Evolutionary conservation across 2,888 invertebrate genomes (phyloP).

Genomic region (Caenorhabditis afra): DNA sequence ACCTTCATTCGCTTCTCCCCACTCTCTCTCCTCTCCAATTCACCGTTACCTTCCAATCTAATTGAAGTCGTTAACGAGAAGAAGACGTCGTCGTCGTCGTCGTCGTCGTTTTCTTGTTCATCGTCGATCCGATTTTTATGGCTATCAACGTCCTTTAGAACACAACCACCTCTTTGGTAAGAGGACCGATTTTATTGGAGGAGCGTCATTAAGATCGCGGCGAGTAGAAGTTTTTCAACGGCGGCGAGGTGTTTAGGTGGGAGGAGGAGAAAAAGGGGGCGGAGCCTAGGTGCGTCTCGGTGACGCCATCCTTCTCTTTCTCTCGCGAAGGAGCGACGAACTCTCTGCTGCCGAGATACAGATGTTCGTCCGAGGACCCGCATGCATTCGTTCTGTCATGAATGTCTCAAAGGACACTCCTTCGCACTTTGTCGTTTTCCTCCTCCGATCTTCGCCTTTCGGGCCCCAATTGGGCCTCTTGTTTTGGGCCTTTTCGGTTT

Average conservation of each 20-base stretch:
- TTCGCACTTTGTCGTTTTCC: too few species aligned
- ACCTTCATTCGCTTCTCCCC: not conserved
- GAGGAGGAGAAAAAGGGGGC: not conserved
- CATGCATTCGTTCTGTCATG: too few species aligned
- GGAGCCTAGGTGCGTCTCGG: not conserved
- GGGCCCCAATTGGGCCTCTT: too few species aligned
- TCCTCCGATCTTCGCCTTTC: too few species aligned
- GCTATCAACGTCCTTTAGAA: conserved; percentile 34
- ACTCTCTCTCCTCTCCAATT: not conserved
- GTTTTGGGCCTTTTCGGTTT: too few species aligned
- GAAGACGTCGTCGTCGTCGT: conserved; percentile 14
- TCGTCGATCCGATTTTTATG: conserved; percentile 34
- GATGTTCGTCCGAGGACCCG: too few species aligned
- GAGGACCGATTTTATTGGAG: conserved; percentile 7
- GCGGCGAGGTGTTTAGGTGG: not conserved
- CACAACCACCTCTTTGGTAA: not conserved
- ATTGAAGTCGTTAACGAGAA: conserved; percentile 48
- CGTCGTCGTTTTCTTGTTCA: too few species aligned
- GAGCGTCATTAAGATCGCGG: conserved; percentile 29
- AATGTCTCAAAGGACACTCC: too few species aligned
- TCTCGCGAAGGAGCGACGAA: too few species aligned
- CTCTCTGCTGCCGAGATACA: too few species aligned
- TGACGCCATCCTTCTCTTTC: conserved; percentile 7
- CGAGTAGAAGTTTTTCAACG: conserved; percentile 16
- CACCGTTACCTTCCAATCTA: conserved; percentile 32